These are phyloP conservation scores for Egretta garzetta DNA, from an alignment of 2,113 vertebrate genomes.

Conservation along the genomic window DNA sequence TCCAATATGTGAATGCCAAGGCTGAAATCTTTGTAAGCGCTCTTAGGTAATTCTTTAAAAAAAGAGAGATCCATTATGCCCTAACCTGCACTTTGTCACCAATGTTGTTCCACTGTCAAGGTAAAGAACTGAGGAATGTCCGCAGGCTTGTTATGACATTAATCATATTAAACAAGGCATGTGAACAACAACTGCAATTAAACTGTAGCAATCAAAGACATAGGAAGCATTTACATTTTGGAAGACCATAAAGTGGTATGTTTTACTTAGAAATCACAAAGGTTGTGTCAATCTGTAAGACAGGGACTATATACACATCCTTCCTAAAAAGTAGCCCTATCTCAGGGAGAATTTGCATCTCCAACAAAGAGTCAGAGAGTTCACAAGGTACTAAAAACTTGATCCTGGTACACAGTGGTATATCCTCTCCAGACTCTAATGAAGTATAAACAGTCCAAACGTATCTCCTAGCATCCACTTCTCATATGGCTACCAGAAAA, in stretches of 20 bases:
- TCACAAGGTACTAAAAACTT: background rate
- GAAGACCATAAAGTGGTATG: background rate
- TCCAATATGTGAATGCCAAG: background rate
- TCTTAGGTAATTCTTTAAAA: constrained; percentile 54
- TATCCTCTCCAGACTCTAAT: background rate
- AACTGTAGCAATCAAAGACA: constrained; percentile 48
- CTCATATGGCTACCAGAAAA: background rate
- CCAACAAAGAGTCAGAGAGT: background rate
- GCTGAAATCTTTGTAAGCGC: constrained; percentile 5
- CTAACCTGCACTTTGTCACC: constrained; percentile 74
- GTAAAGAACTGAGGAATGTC: constrained; percentile 65
- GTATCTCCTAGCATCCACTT: background rate
- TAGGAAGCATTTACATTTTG: constrained; percentile 49
- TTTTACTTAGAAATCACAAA: constrained; percentile 22
- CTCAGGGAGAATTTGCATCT: background rate
- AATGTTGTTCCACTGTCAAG: constrained; percentile 72
- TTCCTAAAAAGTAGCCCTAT: background rate
- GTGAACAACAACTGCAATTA: constrained; percentile 65
- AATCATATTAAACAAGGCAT: constrained; percentile 66
- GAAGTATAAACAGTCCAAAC: background rate
- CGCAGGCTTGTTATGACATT: constrained; percentile 61
- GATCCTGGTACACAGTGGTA: background rate
- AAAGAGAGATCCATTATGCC: constrained; percentile 49
- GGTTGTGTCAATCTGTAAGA: background rate
- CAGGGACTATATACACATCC: background rate